Percentiles rank a stretch among this genome's conserved stretches.
Conservation (phyloP, 2,888 invertebrate species). For the Pterobdella sp. region DNA sequence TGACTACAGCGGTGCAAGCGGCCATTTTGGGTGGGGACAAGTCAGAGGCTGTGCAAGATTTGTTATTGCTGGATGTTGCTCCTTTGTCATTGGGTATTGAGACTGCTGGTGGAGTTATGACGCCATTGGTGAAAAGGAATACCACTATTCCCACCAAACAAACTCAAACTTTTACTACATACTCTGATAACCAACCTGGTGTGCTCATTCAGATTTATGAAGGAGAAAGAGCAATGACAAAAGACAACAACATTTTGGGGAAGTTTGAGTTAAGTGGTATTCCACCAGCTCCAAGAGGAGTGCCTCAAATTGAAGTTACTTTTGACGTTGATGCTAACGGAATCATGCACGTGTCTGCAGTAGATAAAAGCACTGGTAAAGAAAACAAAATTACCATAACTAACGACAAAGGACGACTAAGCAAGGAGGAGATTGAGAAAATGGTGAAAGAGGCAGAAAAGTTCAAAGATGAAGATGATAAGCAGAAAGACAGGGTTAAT, state of each 20-base stretch:
- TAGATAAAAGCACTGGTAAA: conserved; percentile 66
- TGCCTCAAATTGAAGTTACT: conserved; percentile 64
- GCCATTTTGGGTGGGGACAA: conserved; percentile 66
- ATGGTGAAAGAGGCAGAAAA: conserved; percentile 89
- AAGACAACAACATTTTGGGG: conserved; percentile 67
- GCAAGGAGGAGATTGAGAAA: conserved; percentile 85
- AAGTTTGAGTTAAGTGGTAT: conserved; percentile 68
- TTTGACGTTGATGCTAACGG: conserved; percentile 65
- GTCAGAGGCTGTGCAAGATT: conserved; percentile 66
- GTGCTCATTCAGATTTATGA: conserved; percentile 44
- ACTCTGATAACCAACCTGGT: conserved; percentile 72
- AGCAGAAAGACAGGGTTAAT: conserved; percentile 60
- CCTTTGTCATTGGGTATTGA: conserved; percentile 40
- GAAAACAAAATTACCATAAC: conserved; percentile 59
- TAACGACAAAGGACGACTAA: conserved; percentile 73
- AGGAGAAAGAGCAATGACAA: conserved; percentile 52
- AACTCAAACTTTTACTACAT: conserved; percentile 67
- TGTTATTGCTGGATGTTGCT: conserved; percentile 74
- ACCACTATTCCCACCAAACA: conserved; percentile 50
- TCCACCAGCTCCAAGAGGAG: conserved; percentile 67
- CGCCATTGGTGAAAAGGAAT: conserved; percentile 38
- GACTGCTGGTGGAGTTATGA: conserved; percentile 41
- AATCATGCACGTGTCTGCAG: conserved; percentile 85
- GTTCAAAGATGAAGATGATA: conserved; percentile 65
- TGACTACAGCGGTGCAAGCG: conserved; percentile 44